phyloP scores from a whole-genome alignment of 1,140 invertebrate species.

The Heterodera carotae region DNA sequence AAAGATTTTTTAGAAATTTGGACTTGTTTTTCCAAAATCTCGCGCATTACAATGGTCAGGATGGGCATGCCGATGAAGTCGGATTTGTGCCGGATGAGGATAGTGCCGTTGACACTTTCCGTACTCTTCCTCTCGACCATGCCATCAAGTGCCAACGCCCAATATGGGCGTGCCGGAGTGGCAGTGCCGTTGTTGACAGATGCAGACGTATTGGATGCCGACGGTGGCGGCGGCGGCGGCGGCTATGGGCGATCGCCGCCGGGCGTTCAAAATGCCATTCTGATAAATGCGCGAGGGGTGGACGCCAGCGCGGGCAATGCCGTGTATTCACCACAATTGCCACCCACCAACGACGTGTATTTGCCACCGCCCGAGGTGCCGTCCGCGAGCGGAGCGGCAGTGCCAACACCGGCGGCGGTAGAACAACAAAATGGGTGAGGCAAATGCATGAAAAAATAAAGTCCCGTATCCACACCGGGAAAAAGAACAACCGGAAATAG shows the following conservation, averaged over 20 bases:
- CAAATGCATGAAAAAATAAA: background rate
- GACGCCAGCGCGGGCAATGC: background rate
- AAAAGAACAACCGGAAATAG: no score
- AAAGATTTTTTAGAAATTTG: no score
- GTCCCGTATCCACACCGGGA: no score
- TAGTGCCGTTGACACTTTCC: background rate
- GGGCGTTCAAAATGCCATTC: background rate
- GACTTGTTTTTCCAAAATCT: background rate
- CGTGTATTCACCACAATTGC: background rate
- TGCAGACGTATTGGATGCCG: background rate
- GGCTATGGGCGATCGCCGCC: conserved; percentile 3
- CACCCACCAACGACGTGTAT: conserved; percentile 10
- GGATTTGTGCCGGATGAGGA: background rate
- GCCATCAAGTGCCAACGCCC: no score
- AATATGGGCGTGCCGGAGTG: background rate
- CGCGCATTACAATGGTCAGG: background rate
- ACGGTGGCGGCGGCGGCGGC: no score
- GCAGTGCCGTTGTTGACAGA: background rate
- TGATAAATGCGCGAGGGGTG: background rate
- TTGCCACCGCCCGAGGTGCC: background rate
- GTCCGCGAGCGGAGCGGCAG: background rate
- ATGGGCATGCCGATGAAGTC: background rate
- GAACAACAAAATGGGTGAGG: background rate
- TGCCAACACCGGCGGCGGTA: background rate
- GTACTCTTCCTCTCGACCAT: background rate